phyloP scores from a whole-genome alignment of 2,888 invertebrate species.

The Podabrus alpinus region DNA sequence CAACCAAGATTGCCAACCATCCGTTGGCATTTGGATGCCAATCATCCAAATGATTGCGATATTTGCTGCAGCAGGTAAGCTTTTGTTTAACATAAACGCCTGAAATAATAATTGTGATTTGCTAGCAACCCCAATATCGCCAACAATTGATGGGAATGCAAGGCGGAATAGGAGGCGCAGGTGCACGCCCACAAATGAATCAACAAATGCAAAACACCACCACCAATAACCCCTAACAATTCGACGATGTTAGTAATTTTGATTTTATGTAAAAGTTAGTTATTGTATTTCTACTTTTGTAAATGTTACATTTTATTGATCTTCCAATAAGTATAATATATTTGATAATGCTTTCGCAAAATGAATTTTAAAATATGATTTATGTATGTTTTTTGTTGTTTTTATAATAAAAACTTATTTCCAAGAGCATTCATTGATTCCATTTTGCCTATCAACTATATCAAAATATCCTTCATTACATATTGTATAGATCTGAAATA shows the following conservation, averaged over 20 bases:
- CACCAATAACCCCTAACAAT: conserved; percentile 56
- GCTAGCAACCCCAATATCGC: conserved; percentile 73
- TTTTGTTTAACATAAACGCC: not conserved
- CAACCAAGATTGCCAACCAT: conserved; percentile 46
- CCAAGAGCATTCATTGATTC: no score
- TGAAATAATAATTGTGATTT: conserved; percentile 14
- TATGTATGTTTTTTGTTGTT: no score
- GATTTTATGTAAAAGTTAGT: conserved; percentile 42
- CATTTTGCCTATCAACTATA: no score
- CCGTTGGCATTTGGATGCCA: conserved; percentile 66
- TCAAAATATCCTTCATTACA: no score
- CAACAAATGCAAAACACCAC: conserved; percentile 52
- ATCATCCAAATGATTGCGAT: conserved; percentile 82
- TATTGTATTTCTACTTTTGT: not conserved
- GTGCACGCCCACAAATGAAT: conserved; percentile 55
- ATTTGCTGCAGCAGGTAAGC: conserved; percentile 76
- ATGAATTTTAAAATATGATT: not conserved
- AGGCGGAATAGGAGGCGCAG: conserved; percentile 56
- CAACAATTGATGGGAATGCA: conserved; percentile 63
- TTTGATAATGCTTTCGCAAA: not conserved
- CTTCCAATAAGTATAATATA: not conserved
- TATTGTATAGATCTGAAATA: no score
- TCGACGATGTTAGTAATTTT: conserved; percentile 57
- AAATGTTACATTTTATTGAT: not conserved
- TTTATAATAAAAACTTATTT: no score